Conservation (phyloP, 1,140 invertebrate genomes). For the Pogonognathellus flavescens region DNA sequence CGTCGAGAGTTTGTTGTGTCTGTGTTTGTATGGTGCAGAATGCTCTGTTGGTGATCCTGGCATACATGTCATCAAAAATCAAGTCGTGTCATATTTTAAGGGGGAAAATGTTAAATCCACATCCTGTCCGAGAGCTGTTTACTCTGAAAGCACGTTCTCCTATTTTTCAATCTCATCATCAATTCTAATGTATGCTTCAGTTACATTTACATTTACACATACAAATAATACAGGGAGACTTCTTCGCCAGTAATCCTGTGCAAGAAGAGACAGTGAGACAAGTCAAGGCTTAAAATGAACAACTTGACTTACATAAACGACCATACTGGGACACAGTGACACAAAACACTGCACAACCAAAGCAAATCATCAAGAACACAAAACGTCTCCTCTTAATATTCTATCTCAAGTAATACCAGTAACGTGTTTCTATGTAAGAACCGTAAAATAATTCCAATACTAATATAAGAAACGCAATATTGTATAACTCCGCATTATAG, state of each 20-base stretch:
- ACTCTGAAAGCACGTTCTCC: slow-evolving; percentile 52
- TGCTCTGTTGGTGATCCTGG: slow-evolving; percentile 27
- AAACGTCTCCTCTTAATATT: no score
- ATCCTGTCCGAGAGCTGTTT: slow-evolving; percentile 54
- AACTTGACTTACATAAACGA: slow-evolving; percentile 40
- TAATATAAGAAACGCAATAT: no score
- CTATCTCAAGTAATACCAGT: no score
- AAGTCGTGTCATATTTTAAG: slow-evolving; percentile 38
- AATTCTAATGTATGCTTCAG: slow-evolving; percentile 24
- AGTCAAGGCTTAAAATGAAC: slow-evolving; percentile 27
- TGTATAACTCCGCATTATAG: no score
- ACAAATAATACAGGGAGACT: background rate
- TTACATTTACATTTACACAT: background rate
- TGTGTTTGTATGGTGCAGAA: slow-evolving; percentile 7
- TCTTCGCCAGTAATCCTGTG: background rate
- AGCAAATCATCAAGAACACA: background rate
- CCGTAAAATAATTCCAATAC: no score
- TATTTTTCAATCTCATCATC: slow-evolving; percentile 47
- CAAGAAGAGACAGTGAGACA: slow-evolving; percentile 16
- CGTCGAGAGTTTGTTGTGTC: background rate
- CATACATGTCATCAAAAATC: slow-evolving; percentile 50
- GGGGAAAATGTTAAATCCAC: slow-evolving; percentile 52
- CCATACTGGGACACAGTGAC: slow-evolving; percentile 5
- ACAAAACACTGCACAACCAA: background rate
- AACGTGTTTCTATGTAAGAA: no score